These are phyloP conservation scores for Athalia cordata DNA, from an alignment of 2,888 invertebrate species.

Conservation along the genomic window DNA sequence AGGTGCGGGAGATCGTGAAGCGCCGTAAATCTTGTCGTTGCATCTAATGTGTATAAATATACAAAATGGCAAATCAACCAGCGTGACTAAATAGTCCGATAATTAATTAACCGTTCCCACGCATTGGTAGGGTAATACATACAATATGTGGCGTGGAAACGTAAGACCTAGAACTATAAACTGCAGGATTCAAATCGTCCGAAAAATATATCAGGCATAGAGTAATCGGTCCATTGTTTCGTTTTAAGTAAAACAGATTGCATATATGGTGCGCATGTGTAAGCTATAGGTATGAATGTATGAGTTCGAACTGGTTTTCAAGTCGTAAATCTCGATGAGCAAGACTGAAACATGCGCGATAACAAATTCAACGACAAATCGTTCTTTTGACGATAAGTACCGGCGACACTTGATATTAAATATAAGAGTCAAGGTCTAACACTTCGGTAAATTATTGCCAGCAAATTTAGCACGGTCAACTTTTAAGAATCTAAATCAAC, in stretches of 20 bases:
- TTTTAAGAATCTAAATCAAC: not conserved
- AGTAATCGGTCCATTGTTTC: not conserved
- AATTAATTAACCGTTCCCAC: conserved; percentile 39
- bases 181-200: not conserved
- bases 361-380: conserved; percentile 28
- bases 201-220: too few species aligned
- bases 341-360: not conserved
- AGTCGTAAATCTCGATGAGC: conserved; percentile 21
- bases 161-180: not conserved
- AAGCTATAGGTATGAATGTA: not conserved
- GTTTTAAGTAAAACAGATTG: not conserved
- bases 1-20: not conserved
- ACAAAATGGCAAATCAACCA: conserved; percentile 28
- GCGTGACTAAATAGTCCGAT: conserved; percentile 28
- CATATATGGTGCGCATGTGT: not conserved
- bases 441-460: not conserved
- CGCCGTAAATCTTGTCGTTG: conserved; percentile 20
- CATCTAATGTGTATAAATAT: not conserved
- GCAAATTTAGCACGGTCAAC: too few species aligned
- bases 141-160: not conserved
- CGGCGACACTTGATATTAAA: not conserved
- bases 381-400: not conserved
- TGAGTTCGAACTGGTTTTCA: conserved; percentile 21
- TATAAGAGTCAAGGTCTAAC: not conserved
- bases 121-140: not conserved